These are phyloP conservation scores for Aegotheles bennettii DNA, from an alignment of 2,113 vertebrate species.

Conservation along the genomic window DNA sequence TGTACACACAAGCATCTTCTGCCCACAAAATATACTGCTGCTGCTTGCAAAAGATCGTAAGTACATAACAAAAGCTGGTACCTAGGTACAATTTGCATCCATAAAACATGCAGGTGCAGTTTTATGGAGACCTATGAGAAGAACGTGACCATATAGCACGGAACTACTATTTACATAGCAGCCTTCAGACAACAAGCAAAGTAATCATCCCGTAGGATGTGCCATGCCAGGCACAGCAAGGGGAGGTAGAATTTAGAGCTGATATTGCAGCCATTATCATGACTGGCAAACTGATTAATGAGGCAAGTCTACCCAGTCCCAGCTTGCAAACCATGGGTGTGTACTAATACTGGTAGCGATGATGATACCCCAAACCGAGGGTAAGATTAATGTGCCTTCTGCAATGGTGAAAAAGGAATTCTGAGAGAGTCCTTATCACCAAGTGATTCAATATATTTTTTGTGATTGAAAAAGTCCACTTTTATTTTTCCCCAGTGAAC, in stretches of 20 bases:
- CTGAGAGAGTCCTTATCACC: background rate
- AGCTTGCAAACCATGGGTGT: background rate
- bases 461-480: background rate
- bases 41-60: background rate
- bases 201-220: background rate
- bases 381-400: background rate
- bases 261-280: background rate
- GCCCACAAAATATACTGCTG: background rate
- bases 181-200: background rate
- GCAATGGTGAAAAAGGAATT: background rate
- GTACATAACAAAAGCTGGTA: background rate
- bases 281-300: background rate
- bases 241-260: background rate
- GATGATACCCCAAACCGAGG: background rate
- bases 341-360: background rate
- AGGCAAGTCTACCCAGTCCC: background rate
- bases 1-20: background rate
- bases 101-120: background rate
- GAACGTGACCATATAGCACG: background rate
- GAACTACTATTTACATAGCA: background rate
- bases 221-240: background rate
- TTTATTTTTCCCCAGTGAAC: background rate
- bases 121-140: background rate
- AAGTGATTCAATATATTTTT: background rate
- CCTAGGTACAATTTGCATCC: background rate